Evolutionary conservation across 2,888 invertebrate genomes (phyloP), one percentile per base, ranked within the genome.

Genomic region (Drepanosiphum platanoidis): DNA sequence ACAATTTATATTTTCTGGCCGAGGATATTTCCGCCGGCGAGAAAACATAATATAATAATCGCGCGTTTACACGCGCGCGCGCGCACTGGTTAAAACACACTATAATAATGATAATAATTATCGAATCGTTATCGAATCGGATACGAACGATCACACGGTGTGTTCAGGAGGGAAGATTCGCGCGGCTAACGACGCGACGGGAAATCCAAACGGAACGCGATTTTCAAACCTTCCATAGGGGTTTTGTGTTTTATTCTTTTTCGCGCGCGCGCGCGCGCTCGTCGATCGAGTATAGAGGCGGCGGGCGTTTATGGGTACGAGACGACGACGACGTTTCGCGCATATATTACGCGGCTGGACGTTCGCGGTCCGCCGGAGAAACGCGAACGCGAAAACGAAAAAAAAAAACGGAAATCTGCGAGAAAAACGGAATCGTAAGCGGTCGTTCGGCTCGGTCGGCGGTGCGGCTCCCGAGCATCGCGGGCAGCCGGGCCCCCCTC

Each of bases 381-480:
- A 61, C 22, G 18, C n/a, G 58, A 15, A 5, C 11, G 7, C 15
- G 22, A 58, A 58, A 58, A 11, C 22, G 27, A 34, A 27, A 39
- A 79, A 39, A 79, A 5, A 36, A 9, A 61, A 42, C 3, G 1
- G 58, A 80, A 70, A 58, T 18, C 22, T 13, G 27, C 13, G 71
- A 61, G 18, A 72, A 82, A 71, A 72, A 61, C 11, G 22, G 61
- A 72, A 82, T 3, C 22, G 34, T 15, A 80, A 42, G 46, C 46
- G 52, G 46, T 64, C 46, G 22, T 39, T 39, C 77, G 75, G 84
- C 84, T 84, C 84, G 84, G 84, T 84, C 84, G 84, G 84, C 84
- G 77, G 84, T 77, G 46, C 70, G 77, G 77, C 58, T 84, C 84
- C 75, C 84, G 84, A 84, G 84, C 84, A 84, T 77, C 84, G 18